These are phyloP conservation scores for Rachycentron canadum DNA, from an alignment of 2,797 vertebrate species.

Conservation along the genomic window DNA sequence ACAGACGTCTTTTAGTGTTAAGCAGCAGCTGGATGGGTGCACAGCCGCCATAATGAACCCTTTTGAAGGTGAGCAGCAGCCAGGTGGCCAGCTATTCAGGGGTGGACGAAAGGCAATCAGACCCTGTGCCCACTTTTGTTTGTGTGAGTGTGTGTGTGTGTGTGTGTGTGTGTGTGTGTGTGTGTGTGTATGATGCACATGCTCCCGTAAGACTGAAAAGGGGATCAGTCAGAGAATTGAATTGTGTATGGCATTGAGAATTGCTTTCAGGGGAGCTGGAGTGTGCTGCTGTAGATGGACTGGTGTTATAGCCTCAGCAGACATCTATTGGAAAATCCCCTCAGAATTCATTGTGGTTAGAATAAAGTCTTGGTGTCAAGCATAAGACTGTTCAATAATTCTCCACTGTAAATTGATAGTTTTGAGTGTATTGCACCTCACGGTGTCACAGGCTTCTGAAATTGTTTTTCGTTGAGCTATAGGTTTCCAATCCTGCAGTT, in stretches of 20 bases:
- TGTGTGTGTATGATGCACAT: conserved; percentile 50
- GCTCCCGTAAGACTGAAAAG: conserved; percentile 37
- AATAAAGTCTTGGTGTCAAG: conserved; percentile 72
- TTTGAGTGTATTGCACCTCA: conserved; percentile 58
- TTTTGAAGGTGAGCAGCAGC: conserved; percentile 76
- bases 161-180: conserved; percentile 28
- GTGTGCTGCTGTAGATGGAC: conserved; percentile 65
- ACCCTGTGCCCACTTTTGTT: conserved; percentile 45
- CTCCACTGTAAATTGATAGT: conserved; percentile 72
- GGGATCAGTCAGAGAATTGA: conserved; percentile 67
- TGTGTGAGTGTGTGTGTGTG: conserved; percentile 40
- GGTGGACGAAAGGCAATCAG: conserved; percentile 79
- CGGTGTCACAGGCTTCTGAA: conserved; percentile 55
- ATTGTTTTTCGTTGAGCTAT: conserved; percentile 69
- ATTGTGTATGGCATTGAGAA: conserved; percentile 67
- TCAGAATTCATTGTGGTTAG: conserved; percentile 72
- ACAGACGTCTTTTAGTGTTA: conserved; percentile 56
- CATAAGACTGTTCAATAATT: conserved; percentile 69
- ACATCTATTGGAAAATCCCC: conserved; percentile 76
- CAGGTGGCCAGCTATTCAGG: conserved; percentile 76
- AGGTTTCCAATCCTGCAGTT: conserved; percentile 60
- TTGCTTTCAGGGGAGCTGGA: conserved; percentile 74
- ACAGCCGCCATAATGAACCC: conserved; percentile 71
- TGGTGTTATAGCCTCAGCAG: conserved; percentile 66
- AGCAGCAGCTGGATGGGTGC: conserved; percentile 69